Evolutionary conservation across 92 coral and sea anemone genomes (phyloP), one percentile per base, ranked within the genome.

Genomic region (Phenganax marumi): DNA sequence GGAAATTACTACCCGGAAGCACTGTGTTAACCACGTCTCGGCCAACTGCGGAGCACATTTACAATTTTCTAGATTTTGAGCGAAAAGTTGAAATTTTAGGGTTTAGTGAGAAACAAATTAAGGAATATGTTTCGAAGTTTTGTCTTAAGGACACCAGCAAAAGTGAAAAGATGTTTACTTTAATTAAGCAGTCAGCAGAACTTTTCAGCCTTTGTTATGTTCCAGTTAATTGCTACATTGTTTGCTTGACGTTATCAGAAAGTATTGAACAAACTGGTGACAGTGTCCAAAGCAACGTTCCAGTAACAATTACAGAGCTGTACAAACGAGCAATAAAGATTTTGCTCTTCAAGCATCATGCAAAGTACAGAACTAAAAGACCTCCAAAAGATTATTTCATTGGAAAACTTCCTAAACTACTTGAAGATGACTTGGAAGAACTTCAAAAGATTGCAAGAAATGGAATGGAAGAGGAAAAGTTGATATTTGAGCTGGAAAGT

Each of bases 1-100:
- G 88, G 2, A 83, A 83, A 24, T 74, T 82, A 0, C 83, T 89
- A n/a, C 6, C 46, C 17, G 89, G 83, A 49, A 89, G 87, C 61
- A 86, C 89, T 22, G 87, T 89, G 50, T 24, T 89, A 43, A 86
- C 83, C 22, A 86, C 90, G 1, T 49, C 88, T 13, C 72, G 92
- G 72, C 86, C 92, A 14, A 79, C 61, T 72, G 90, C 68, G 8
- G 63, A 81, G 13, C 70, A 83, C 13, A 84, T 85, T 74, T 66
- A 77, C 65, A 55, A 18, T 13, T 21, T 47, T 10, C 43, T 83
- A 22, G 1, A 26, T 9, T 75, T 81, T n/a, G 77, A 89, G 23
- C 53, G 87, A 26, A 13, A 6, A 50, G 87, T 82, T 49, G 91
- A 86, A 65, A 89, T 89, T 13, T 8, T 86, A 72, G 89, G 91